These are phyloP conservation scores for Drosophila putrida DNA, from an alignment of 2,888 invertebrate genomes.

Conservation along the genomic window DNA sequence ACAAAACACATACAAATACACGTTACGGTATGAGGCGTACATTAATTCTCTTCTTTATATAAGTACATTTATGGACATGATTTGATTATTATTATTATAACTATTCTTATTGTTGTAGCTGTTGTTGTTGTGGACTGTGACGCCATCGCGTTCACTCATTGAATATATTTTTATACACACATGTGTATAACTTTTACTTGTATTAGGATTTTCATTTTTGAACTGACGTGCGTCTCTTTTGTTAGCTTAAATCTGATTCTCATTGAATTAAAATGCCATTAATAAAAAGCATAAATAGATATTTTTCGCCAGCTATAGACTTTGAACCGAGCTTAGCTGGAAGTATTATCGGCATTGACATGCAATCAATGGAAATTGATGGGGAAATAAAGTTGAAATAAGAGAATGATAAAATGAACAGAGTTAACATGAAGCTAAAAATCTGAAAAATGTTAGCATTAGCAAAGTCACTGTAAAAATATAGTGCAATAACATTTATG, in stretches of 20 bases:
- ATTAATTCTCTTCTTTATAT: slow-evolving; percentile 37
- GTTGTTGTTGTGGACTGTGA: slow-evolving; percentile 30
- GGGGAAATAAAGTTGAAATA: background rate
- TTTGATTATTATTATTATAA: slow-evolving; percentile 41
- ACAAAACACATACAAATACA: slow-evolving; percentile 15
- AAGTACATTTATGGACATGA: slow-evolving; percentile 36
- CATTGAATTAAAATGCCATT: slow-evolving; percentile 36
- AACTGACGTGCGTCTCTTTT: slow-evolving; percentile 24
- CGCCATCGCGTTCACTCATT: slow-evolving; percentile 37
- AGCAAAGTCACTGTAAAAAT: background rate
- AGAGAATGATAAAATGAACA: background rate
- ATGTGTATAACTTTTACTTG: slow-evolving; percentile 9
- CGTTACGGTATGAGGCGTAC: slow-evolving; percentile 22
- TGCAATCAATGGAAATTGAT: background rate
- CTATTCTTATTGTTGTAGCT: slow-evolving; percentile 21
- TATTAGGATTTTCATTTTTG: slow-evolving; percentile 38
- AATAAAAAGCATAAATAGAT: slow-evolving; percentile 12
- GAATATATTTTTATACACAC: slow-evolving; percentile 21
- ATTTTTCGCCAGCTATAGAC: background rate
- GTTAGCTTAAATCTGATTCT: slow-evolving; percentile 20
- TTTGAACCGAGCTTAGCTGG: slow-evolving; percentile 2
- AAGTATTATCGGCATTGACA: background rate
- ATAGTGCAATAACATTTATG: background rate
- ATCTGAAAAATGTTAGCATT: background rate
- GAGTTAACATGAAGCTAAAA: background rate